Conservation (phyloP, 1,140 invertebrate species). For the Alviniconcha marisindica region DNA sequence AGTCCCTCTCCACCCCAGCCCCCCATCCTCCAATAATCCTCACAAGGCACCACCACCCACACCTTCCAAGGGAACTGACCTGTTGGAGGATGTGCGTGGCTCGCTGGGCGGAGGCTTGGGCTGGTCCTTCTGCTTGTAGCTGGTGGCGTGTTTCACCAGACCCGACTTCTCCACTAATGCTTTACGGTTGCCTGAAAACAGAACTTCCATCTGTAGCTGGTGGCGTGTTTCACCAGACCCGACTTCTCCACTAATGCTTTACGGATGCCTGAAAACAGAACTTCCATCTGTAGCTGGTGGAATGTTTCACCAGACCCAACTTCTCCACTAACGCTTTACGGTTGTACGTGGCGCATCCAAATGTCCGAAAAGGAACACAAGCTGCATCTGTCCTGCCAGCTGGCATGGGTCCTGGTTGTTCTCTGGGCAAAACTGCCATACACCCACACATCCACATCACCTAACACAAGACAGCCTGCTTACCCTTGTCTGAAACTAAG, state of each 20-base stretch:
- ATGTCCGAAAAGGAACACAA: too few species aligned
- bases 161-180: slow-evolving; percentile 92
- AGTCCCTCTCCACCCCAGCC: too few species aligned
- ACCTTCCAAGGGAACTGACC: too few species aligned
- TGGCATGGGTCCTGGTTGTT: too few species aligned
- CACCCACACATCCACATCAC: too few species aligned
- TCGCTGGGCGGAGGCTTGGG: slow-evolving; percentile 54
- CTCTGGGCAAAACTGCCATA: too few species aligned
- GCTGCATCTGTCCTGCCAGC: too few species aligned
- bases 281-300: slow-evolving; percentile 58
- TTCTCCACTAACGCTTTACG: slow-evolving; percentile 91
- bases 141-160: slow-evolving; percentile 87
- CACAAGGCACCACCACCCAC: too few species aligned
- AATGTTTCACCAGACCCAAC: slow-evolving; percentile 92
- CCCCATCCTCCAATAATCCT: too few species aligned
- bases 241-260: slow-evolving; percentile 92
- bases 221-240: slow-evolving; percentile 89
- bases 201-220: slow-evolving; percentile 47
- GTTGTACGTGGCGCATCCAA: too few species aligned
- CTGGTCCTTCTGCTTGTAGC: slow-evolving; percentile 63
- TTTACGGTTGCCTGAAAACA: slow-evolving; percentile 80
- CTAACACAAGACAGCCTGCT: too few species aligned
- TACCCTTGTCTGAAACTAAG: too few species aligned
- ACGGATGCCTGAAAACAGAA: slow-evolving; percentile 78
- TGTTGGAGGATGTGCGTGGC: slow-evolving; percentile 63